A percentile compares a stretch with the other conserved stretches of the same genome.
phyloP scores from a whole-genome alignment of 2,113 vertebrate genomes.

The Sterna hirundo region DNA sequence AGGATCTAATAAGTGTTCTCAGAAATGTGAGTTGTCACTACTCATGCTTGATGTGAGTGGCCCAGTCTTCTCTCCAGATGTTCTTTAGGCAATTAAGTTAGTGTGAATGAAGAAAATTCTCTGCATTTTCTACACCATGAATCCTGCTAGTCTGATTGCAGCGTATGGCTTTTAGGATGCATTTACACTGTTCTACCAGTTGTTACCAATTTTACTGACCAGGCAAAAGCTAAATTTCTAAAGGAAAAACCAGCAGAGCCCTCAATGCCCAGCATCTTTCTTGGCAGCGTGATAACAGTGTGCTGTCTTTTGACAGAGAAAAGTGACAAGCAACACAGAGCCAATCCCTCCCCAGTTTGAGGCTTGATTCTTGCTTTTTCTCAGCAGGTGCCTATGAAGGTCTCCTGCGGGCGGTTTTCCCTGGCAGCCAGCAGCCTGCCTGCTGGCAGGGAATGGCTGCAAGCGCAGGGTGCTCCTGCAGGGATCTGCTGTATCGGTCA shows the following conservation, averaged over 20 bases:
- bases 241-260: neutral
- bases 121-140: neutral
- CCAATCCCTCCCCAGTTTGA: fast-evolving
- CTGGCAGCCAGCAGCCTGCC: neutral
- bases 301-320: too few species aligned
- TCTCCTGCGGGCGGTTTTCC: fast-evolving
- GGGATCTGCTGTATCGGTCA: neutral
- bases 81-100: neutral
- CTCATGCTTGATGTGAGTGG: neutral
- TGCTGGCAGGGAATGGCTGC: neutral
- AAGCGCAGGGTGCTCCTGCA: fast-evolving
- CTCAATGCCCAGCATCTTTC: fast-evolving
- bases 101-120: neutral
- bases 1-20: neutral
- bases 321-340: fast-evolving
- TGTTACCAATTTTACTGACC: fast-evolving
- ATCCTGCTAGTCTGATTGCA: neutral
- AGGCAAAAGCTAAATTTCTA: neutral
- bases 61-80: neutral
- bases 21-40: neutral
- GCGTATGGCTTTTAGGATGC: neutral
- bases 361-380: neutral
- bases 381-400: neutral
- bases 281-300: fast-evolving
- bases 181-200: neutral